Evolutionary conservation across 2,888 invertebrate genomes (phyloP).

Genomic region (Drosophila kuntzei): DNA sequence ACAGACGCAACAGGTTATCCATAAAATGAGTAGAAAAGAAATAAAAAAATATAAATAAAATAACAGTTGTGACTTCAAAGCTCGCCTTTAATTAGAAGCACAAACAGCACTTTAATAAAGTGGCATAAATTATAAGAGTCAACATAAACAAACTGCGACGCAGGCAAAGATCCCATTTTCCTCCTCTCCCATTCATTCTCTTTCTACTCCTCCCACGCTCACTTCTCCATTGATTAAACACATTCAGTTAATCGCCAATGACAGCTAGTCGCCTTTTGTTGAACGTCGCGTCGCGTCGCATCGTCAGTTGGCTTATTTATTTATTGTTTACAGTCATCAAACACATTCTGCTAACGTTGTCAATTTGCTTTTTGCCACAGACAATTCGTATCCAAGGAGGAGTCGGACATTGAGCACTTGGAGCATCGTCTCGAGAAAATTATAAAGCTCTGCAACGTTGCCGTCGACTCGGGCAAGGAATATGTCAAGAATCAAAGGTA

Average conservation of each 20-base stretch:
- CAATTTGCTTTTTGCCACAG: constrained; percentile 86
- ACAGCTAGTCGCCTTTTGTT: constrained; percentile 27
- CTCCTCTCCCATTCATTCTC: background rate
- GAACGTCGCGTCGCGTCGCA: background rate
- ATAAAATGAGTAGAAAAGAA: constrained; percentile 4
- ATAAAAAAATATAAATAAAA: background rate
- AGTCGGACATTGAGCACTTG: constrained; percentile 93
- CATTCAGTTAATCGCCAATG: constrained; percentile 55
- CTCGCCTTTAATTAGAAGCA: constrained; percentile 51
- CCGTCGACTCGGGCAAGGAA: constrained; percentile 96
- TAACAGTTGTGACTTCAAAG: constrained; percentile 13
- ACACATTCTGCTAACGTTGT: constrained; percentile 52
- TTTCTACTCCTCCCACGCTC: constrained; percentile 8
- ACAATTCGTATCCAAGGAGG: constrained; percentile 93
- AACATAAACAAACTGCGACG: constrained; percentile 54
- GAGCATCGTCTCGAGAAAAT: constrained; percentile 96
- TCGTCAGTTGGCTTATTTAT: constrained; percentile 16
- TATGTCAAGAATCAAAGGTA: constrained; percentile 97
- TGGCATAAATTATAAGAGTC: constrained; percentile 67
- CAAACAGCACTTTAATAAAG: constrained; percentile 59
- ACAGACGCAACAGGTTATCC: constrained; percentile 48
- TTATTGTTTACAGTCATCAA: constrained; percentile 26
- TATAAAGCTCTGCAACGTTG: constrained; percentile 94
- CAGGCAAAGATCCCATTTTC: constrained; percentile 9
- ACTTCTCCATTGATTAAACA: constrained; percentile 46